A percentile compares a stretch with the other conserved stretches of the same genome.
Evolutionary conservation across 2,888 invertebrate species (phyloP).

Genomic region (Cephalotes varians): DNA sequence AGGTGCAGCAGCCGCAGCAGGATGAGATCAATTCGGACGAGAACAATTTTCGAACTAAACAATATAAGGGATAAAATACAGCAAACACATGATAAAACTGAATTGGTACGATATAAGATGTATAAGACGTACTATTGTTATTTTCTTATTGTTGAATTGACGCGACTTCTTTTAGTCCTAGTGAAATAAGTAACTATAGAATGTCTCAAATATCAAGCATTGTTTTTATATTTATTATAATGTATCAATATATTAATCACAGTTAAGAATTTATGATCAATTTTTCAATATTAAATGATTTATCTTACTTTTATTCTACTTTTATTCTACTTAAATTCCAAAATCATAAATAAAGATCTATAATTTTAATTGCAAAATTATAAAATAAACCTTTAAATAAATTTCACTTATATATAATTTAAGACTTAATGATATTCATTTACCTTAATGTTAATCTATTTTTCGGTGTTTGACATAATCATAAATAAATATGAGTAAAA

Average conservation of each 20-base stretch:
- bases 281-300: not conserved
- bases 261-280: not conserved
- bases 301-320: not conserved
- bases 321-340: not conserved
- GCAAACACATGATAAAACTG: not conserved
- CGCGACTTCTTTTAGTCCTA: slow-evolving; percentile 7
- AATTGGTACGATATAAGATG: slow-evolving; percentile 29
- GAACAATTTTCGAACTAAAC: slow-evolving; percentile 77
- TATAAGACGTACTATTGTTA: slow-evolving; percentile 17
- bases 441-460: not conserved
- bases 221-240: slow-evolving; percentile 22
- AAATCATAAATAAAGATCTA: not conserved
- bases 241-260: not conserved
- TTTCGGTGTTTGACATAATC: not conserved
- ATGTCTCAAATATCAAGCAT: not conserved
- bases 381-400: slow-evolving; percentile 10
- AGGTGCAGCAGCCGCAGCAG: slow-evolving; percentile 62
- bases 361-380: not conserved
- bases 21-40: slow-evolving; percentile 73
- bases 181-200: not conserved
- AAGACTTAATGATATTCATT: not conserved
- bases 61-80: slow-evolving; percentile 71
- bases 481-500: no score
- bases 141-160: slow-evolving; percentile 16
- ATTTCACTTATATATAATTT: not conserved